Evolutionary conservation across 2,888 invertebrate species (phyloP).

Genomic region (Pyrrhia umbra): DNA sequence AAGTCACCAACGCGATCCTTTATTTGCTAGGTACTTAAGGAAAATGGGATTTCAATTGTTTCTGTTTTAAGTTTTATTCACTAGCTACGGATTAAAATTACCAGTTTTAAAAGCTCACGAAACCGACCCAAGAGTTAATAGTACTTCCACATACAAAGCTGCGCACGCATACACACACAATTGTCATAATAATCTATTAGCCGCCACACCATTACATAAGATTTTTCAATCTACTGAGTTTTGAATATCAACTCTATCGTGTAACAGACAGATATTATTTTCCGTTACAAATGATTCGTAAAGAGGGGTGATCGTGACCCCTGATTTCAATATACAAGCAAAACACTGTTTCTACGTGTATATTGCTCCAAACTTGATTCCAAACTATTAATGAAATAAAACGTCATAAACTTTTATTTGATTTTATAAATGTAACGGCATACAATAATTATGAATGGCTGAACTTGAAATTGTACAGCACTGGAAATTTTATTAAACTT

Average conservation of each 20-base stretch:
- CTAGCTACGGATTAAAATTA: conserved; percentile 42
- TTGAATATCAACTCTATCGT: conserved; percentile 50
- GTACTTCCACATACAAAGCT: conserved; percentile 65
- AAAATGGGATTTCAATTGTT: conserved; percentile 31
- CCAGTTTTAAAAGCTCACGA: conserved; percentile 58
- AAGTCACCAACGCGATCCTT: conserved; percentile 1
- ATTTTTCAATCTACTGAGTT: conserved; percentile 43
- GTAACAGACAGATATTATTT: conserved; percentile 41
- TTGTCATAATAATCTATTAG: conserved; percentile 68
- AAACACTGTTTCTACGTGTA: conserved; percentile 67
- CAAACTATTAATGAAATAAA: conserved; percentile 52
- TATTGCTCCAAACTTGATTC: conserved; percentile 65
- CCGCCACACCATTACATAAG: conserved; percentile 68
- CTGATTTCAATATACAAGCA: conserved; percentile 74
- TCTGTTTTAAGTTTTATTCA: conserved; percentile 15
- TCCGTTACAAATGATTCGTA: conserved; percentile 12
- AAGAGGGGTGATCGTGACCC: conserved; percentile 67
- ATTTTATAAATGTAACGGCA: conserved; percentile 11
- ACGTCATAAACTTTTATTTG: conserved; percentile 35
- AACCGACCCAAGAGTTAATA: conserved; percentile 55
- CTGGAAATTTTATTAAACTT: conserved; percentile 16
- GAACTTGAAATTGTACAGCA: conserved; percentile 31
- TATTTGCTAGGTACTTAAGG: conserved; percentile 6
- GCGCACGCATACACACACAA: conserved; percentile 61
- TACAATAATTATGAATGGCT: conserved; percentile 19